Evolutionary conservation across 2,888 invertebrate species (phyloP), one percentile per base, ranked within the genome.

Genomic region (Lithophane leautieri): DNA sequence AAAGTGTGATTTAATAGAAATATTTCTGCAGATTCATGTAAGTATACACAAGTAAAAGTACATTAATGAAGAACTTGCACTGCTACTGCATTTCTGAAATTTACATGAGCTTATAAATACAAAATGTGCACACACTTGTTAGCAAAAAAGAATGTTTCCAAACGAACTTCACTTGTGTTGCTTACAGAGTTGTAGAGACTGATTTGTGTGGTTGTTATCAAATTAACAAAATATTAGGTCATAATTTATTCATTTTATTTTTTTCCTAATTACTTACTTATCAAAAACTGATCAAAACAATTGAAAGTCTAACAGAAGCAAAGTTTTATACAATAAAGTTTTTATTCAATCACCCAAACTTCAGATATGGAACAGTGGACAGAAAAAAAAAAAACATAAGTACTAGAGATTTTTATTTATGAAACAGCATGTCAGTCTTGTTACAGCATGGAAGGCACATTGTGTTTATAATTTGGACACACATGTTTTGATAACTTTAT

Each of bases 391-490:
- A 88, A 93, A 93, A 94, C 91, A 90, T 78, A n/a, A n/a, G n/a
- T n/a, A 34, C 34, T 34, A 81, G 84, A 70, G 79, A 85, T 86
- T 88, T 89, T 91, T 91, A 92, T 92, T 92, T 91, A 90, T 87
- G 88, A 89, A 89, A 86, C 86, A 81, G 75, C 79, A 81, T 85
- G 81, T 78, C 76, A 86, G 81, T 84, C 69, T 88, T 85, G 76
- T 83, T 74, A 85, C 79, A 83, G 81, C 75, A 78, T 90, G 89
- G 88, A 73, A 85, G 84, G 78, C 89, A 89, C 87, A 90, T 87
- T 86, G 86, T 93, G 92, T 92, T 93, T 93, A 92, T 88, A 84
- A 88, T 89, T 88, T 85, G 81, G 81, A 86, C 90, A 91, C 91
- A 93, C 89, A 88, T 92, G 91, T 88, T 91, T 85, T 89, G 81